Conservation (phyloP, 1,140 invertebrate species). For the Halyomorpha halys region DNA sequence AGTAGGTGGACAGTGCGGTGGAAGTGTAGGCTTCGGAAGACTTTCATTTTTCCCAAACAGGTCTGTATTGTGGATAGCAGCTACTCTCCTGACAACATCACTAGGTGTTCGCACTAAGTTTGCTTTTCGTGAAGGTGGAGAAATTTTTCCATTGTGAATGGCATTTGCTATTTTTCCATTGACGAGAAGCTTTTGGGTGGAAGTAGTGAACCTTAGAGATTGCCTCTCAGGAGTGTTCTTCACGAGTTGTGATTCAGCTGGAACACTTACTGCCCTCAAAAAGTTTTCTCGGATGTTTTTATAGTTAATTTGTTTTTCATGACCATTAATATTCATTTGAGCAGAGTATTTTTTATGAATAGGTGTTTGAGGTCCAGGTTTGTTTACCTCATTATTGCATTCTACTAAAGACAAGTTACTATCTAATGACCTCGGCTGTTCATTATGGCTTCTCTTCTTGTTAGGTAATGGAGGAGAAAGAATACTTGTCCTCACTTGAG, state of each 20-base stretch:
- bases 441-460: slow-evolving; percentile 8
- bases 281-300: slow-evolving; percentile 27
- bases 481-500: slow-evolving; percentile 8
- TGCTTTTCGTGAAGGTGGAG: slow-evolving; percentile 26
- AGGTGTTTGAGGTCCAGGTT: slow-evolving; percentile 30
- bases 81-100: slow-evolving; percentile 22
- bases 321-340: neutral
- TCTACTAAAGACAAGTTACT: slow-evolving; percentile 28
- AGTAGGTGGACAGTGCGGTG: slow-evolving; percentile 29
- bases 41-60: slow-evolving; percentile 6
- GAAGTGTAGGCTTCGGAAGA: slow-evolving; percentile 22
- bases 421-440: slow-evolving; percentile 29
- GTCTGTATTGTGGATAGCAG: slow-evolving; percentile 24
- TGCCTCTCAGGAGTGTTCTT: slow-evolving; percentile 25
- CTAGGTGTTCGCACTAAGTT: slow-evolving; percentile 25
- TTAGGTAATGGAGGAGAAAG: slow-evolving; percentile 29
- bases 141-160: slow-evolving; percentile 29
- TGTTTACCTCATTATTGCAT: slow-evolving; percentile 28
- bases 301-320: slow-evolving; percentile 18
- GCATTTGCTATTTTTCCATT: slow-evolving; percentile 39
- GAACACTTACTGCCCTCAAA: slow-evolving; percentile 16
- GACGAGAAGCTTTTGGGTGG: slow-evolving; percentile 40
- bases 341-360: slow-evolving; percentile 23
- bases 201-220: slow-evolving; percentile 26
- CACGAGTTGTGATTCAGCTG: slow-evolving; percentile 11